These are phyloP conservation scores for Coreius guichenoti DNA, from an alignment of 2,797 vertebrate species.

Conservation along the genomic window DNA sequence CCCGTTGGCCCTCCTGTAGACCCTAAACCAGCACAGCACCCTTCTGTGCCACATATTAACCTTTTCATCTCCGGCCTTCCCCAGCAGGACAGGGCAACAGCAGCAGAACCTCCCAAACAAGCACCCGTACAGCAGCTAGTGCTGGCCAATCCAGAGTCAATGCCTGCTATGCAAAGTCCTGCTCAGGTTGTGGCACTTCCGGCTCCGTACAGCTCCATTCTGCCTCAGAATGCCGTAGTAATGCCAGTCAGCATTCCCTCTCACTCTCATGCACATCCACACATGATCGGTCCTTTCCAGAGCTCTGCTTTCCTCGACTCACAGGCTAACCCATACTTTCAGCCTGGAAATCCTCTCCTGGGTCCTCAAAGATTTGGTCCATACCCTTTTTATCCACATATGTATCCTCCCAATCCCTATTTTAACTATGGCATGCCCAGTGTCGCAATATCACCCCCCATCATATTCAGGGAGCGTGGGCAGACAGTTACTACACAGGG, in stretches of 20 bases:
- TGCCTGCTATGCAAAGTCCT: neutral
- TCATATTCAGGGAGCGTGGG: conserved; percentile 30
- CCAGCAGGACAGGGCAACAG: neutral
- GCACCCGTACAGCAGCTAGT: neutral
- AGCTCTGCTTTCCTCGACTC: neutral
- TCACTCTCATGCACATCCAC: neutral
- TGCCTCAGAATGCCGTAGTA: neutral
- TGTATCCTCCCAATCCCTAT: neutral
- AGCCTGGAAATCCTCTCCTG: neutral
- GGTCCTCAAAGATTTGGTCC: neutral
- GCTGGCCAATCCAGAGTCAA: neutral
- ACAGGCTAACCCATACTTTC: neutral
- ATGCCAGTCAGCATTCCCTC: neutral
- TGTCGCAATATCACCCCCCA: conserved; percentile 23
- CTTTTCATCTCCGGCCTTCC: conserved; percentile 6
- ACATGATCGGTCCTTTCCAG: neutral
- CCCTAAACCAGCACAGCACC: neutral
- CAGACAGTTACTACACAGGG: neutral
- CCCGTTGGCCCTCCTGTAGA: neutral
- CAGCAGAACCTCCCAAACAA: neutral
- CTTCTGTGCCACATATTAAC: neutral
- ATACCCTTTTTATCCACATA: neutral
- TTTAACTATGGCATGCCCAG: neutral
- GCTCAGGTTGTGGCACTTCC: neutral
- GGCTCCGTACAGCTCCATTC: neutral